Percentiles rank a stretch among this genome's conserved stretches.
Conservation (phyloP, 1,140 invertebrate genomes). For the Drosophila lini region DNA sequence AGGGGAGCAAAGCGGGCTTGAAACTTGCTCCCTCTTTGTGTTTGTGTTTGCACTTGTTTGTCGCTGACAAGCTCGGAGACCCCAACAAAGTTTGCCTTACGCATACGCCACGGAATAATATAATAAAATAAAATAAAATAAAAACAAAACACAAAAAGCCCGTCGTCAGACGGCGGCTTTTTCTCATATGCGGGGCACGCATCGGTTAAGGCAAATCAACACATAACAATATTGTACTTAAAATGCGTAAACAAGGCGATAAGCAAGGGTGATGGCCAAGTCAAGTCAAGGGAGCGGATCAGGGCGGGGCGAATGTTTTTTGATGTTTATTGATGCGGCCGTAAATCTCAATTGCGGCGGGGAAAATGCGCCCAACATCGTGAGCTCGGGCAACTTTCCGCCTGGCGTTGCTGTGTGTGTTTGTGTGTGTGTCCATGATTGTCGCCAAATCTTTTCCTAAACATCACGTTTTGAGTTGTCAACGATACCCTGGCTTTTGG, state of each 20-base stretch:
- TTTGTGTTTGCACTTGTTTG: slow-evolving; percentile 48
- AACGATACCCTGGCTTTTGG: slow-evolving; percentile 29
- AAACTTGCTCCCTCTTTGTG: slow-evolving; percentile 51
- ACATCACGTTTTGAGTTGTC: slow-evolving; percentile 56
- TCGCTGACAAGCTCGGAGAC: slow-evolving; percentile 61
- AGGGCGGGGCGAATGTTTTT: slow-evolving; percentile 30
- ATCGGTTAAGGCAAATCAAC: slow-evolving; percentile 81
- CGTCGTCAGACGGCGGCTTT: slow-evolving; percentile 40
- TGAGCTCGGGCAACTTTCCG: slow-evolving; percentile 22
- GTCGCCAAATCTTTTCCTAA: slow-evolving; percentile 70
- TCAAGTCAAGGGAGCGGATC: not conserved
- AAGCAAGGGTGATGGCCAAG: slow-evolving; percentile 57
- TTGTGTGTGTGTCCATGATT: slow-evolving; percentile 47
- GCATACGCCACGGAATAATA: slow-evolving; percentile 48
- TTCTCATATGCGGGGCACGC: slow-evolving; percentile 80
- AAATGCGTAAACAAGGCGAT: slow-evolving; percentile 82
- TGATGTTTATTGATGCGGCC: slow-evolving; percentile 77
- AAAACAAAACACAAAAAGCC: slow-evolving; percentile 31
- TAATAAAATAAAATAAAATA: slow-evolving; percentile 53
- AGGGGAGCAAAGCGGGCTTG: slow-evolving; percentile 27
- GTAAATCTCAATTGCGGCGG: slow-evolving; percentile 75
- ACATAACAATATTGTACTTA: slow-evolving; percentile 83
- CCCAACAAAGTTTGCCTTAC: slow-evolving; percentile 58
- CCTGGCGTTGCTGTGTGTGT: slow-evolving; percentile 17
- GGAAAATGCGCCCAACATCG: slow-evolving; percentile 34